A percentile compares a stretch with the other conserved stretches of the same genome.
Conservation (phyloP, 2,797 vertebrate genomes). For the Parauchenoglanis punctatus region DNA sequence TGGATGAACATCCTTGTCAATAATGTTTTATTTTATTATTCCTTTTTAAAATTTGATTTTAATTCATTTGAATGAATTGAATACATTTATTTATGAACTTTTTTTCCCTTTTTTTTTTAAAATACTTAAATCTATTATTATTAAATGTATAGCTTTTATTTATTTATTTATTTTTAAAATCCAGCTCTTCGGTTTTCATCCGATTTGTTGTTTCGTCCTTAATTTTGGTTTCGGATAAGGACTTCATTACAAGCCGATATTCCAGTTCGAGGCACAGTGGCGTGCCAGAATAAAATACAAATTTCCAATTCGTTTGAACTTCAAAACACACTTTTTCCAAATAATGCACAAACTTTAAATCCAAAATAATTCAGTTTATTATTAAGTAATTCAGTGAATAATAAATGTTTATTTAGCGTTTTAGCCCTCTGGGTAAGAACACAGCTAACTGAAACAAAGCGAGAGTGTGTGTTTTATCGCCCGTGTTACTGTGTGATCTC, state of each 20-base stretch:
- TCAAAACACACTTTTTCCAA: too few relatives aligned
- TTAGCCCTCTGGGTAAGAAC: not conserved
- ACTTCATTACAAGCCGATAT: not conserved
- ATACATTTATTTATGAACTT: not conserved
- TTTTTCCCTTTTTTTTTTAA: not conserved
- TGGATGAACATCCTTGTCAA: too few relatives aligned
- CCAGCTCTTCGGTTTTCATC: too few relatives aligned
- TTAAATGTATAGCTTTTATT: too few relatives aligned
- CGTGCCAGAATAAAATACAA: not conserved
- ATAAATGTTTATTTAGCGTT: too few relatives aligned
- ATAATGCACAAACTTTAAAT: too few relatives aligned
- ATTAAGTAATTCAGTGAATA: too few relatives aligned
- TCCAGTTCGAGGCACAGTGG: not conserved
- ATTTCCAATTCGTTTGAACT: not conserved
- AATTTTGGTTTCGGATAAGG: not conserved
- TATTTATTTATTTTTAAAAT: not conserved
- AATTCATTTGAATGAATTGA: not conserved
- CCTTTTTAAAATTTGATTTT: not conserved
- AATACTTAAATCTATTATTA: not conserved
- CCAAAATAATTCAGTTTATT: not conserved
- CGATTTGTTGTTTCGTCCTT: not conserved
- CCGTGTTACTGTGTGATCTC: conserved; percentile 57
- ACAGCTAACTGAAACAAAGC: not conserved
- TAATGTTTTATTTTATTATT: too few relatives aligned
- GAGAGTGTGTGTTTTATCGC: not conserved